phyloP scores from a whole-genome alignment of 2,113 vertebrate species.

The Apistogramma diplotaenia region DNA sequence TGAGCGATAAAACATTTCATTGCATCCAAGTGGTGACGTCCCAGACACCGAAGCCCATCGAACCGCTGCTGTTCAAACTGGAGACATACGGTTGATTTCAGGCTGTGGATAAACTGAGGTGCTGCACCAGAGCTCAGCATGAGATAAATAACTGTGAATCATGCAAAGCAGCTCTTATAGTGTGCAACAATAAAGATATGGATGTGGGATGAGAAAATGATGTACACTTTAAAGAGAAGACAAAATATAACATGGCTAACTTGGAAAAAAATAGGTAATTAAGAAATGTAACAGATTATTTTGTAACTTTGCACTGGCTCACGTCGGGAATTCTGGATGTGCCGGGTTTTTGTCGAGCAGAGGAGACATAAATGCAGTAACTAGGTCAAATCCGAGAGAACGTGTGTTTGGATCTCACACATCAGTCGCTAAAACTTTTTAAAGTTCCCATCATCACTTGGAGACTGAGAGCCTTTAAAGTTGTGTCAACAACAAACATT shows the following conservation, averaged over 20 bases:
- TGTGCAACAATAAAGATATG: not conserved
- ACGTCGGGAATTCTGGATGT: not conserved
- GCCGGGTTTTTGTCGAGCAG: not conserved
- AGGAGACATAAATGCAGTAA: constrained; percentile 3
- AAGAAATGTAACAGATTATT: not conserved
- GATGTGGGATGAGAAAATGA: not conserved
- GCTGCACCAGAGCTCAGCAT: not conserved
- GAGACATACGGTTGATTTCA: not conserved
- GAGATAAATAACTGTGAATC: not conserved
- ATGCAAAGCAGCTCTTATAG: not conserved
- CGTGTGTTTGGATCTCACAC: not conserved
- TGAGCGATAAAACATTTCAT: too few relatives aligned
- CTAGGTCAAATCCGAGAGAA: constrained; percentile 23
- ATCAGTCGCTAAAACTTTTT: constrained; percentile 3
- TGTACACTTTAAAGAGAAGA: not conserved
- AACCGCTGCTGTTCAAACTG: not conserved
- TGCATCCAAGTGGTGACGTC: too few relatives aligned
- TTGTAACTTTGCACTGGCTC: not conserved
- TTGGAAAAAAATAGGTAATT: not conserved
- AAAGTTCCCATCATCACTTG: not conserved
- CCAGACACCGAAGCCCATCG: not conserved
- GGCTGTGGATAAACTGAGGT: not conserved
- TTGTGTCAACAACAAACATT: not conserved
- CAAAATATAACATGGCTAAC: too few relatives aligned
- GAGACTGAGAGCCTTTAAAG: constrained; percentile 20